Percentiles rank a stretch among this genome's conserved stretches.
Evolutionary conservation across 2,797 vertebrate genomes (phyloP).

Genomic region (Channallabes apus): DNA sequence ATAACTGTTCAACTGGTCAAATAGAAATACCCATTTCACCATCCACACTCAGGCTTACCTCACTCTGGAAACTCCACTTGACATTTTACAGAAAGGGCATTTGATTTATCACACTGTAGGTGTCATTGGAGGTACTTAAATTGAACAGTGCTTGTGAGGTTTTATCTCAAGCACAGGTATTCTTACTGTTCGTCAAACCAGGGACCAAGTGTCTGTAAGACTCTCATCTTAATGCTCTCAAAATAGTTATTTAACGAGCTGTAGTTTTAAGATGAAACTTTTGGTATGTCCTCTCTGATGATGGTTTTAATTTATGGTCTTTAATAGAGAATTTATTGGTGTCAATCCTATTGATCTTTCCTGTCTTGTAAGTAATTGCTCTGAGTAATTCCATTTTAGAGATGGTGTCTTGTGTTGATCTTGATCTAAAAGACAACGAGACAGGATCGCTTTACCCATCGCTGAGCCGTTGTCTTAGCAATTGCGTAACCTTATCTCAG

Average conservation of each 20-base stretch:
- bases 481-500: constrained; percentile 38
- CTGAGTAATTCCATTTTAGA: constrained; percentile 21
- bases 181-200: background rate
- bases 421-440: constrained; percentile 8
- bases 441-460: constrained; percentile 8
- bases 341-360: background rate
- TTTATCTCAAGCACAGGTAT: background rate
- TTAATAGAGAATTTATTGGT: background rate
- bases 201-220: background rate
- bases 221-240: background rate
- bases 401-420: background rate
- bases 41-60: background rate
- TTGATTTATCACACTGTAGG: background rate
- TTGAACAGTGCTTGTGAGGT: background rate
- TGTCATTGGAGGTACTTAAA: background rate
- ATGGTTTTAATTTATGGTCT: background rate
- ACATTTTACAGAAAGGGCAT: constrained; percentile 23
- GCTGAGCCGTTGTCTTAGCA: constrained; percentile 35
- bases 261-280: background rate
- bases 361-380: background rate
- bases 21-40: background rate
- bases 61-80: constrained; percentile 14
- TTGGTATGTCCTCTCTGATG: background rate
- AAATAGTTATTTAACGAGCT: background rate
- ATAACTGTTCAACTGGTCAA: background rate